phyloP scores from a whole-genome alignment of 2,797 vertebrate species.

The Mormyrops boulengeri region DNA sequence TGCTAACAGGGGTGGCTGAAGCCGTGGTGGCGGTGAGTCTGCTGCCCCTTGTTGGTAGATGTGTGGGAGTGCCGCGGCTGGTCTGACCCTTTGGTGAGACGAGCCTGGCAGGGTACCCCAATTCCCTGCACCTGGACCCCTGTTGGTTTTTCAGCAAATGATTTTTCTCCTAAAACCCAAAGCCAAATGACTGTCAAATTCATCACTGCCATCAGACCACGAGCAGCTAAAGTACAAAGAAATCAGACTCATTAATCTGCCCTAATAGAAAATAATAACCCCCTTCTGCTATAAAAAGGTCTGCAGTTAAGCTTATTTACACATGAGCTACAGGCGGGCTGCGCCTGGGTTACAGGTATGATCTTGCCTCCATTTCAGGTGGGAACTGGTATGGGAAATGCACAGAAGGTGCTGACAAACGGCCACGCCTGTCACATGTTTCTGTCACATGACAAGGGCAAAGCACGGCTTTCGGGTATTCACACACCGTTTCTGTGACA shows the following conservation, averaged over 20 bases:
- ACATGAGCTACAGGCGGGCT: background rate
- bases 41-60: background rate
- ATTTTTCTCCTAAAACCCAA: background rate
- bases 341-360: background rate
- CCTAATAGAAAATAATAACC: background rate
- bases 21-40: slow-evolving; percentile 91
- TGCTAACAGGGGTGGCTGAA: slow-evolving; percentile 92
- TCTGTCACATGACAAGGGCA: background rate
- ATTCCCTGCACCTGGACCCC: background rate
- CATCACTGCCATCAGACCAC: background rate
- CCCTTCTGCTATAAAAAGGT: background rate
- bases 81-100: background rate
- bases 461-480: background rate
- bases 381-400: background rate
- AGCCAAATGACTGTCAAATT: background rate
- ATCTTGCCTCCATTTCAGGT: background rate
- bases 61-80: background rate
- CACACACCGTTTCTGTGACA: background rate
- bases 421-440: background rate
- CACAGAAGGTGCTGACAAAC: background rate
- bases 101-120: background rate
- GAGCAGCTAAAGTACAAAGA: background rate
- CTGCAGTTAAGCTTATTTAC: background rate
- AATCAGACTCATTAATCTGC: background rate
- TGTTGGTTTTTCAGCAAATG: background rate